Evolutionary conservation across 2,113 vertebrate genomes (phyloP), one percentile per base, ranked within the genome.

Genomic region (Grus americana): DNA sequence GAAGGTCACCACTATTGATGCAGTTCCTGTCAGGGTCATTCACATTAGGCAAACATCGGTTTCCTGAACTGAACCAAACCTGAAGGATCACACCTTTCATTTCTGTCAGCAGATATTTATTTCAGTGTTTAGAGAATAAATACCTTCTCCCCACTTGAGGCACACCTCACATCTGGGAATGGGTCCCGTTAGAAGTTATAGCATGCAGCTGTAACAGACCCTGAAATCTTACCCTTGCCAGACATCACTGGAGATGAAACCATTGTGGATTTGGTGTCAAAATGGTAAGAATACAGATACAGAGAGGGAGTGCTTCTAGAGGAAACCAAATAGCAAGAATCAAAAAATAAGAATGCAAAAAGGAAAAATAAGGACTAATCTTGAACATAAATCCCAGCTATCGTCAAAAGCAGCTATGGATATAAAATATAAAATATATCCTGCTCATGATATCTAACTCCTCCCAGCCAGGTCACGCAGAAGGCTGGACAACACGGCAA

Each of bases 101-200:
- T 82, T 57, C 46, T 62, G 47, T 23, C 67, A 84, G 40, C 32
- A 75, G 70, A 36, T 0, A 22, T n/a, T 62, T 50, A 15, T 75
- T 72, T 49, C 50, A 20, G 29, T 20, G n/a, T 78, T 82, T 21
- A 21, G 49, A 65, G 49, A 26, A 79, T 5, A 2, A 82, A 75
- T 6, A 50, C 12, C 65, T 73, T 57, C 30, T 84, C 19, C 46
- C n/a, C 10, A 21, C 44, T 55, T 1, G 0, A 67, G 27, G 40
- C 23, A 34, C 38, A n/a, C 2, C 5, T 21, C 0, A 3, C 11
- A 2, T 0, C n/a, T 0, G 6, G 88, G 36, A 75, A 52, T 8
- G 49, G 49, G 42, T 50, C 17, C 21, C 59, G 11, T 54, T 34
- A 52, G n/a, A 54, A 54, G 34, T 29, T 47, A 27, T 0, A 42